Conservation (phyloP, 2,888 invertebrate species). For the Philonicus albiceps region DNA sequence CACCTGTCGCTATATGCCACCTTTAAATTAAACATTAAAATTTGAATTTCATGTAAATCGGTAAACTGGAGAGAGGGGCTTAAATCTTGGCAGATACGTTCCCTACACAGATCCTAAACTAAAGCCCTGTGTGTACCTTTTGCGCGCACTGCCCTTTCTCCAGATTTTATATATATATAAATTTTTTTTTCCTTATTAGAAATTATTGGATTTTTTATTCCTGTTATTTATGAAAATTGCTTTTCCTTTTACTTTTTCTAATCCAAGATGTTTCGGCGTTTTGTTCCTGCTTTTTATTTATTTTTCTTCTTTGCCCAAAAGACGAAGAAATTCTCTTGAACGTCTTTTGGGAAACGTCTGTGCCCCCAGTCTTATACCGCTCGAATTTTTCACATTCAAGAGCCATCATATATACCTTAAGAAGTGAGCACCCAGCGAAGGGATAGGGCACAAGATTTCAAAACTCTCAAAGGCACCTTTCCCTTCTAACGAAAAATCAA, state of each 20-base stretch:
- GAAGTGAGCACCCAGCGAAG: background rate
- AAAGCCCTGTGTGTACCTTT: background rate
- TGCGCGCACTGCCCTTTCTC: background rate
- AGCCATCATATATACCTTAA: background rate
- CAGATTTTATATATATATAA: background rate
- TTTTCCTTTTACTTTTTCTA: slow-evolving; percentile 27
- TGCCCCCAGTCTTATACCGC: background rate
- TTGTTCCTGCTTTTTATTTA: too few species aligned
- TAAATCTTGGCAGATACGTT: background rate
- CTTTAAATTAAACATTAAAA: slow-evolving; percentile 29
- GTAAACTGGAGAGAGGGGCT: background rate
- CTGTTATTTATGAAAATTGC: slow-evolving; percentile 41
- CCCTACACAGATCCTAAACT: background rate
- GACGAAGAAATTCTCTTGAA: background rate
- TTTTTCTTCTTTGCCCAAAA: background rate
- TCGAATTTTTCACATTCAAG: background rate
- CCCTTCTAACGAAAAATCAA: slow-evolving; percentile 19
- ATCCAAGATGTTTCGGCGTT: slow-evolving; percentile 25
- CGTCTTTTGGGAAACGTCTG: background rate
- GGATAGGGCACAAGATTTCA: background rate
- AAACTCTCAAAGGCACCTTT: too few species aligned
- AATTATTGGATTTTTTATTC: slow-evolving; percentile 40
- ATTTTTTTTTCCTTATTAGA: slow-evolving; percentile 29
- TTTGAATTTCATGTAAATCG: slow-evolving; percentile 39
- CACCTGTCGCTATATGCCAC: slow-evolving; percentile 41